Conservation (phyloP, 2,888 invertebrate species). For the Melanostoma mellinum region DNA sequence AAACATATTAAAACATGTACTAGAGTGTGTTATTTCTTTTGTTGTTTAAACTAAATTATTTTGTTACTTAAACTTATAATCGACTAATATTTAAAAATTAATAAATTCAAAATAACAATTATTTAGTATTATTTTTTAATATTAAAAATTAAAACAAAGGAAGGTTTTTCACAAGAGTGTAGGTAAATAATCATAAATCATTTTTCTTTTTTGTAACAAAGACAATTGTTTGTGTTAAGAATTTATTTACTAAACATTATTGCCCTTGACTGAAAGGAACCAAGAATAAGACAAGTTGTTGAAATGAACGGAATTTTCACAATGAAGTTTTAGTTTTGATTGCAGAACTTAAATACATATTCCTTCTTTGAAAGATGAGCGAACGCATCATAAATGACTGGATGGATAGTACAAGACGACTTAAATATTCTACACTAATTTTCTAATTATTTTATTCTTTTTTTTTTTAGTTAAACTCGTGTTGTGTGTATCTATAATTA, state of each 20-base stretch:
- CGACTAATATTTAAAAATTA: constrained; percentile 54
- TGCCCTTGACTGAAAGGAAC: constrained; percentile 62
- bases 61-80: constrained; percentile 43
- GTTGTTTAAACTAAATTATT: not conserved
- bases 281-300: constrained; percentile 40
- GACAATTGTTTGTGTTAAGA: constrained; percentile 39
- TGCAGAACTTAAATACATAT: constrained; percentile 56
- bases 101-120: constrained; percentile 62
- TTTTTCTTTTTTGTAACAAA: constrained; percentile 51
- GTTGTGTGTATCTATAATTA: constrained; percentile 39
- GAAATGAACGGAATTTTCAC: constrained; percentile 31
- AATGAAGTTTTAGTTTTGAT: constrained; percentile 20
- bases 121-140: constrained; percentile 8
- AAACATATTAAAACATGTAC: constrained; percentile 9
- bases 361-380: constrained; percentile 68
- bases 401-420: constrained; percentile 72
- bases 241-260: constrained; percentile 16
- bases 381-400: constrained; percentile 69
- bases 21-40: constrained; percentile 14
- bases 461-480: constrained; percentile 31
- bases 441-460: constrained; percentile 44
- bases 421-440: constrained; percentile 63
- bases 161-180: constrained; percentile 20
- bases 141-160: constrained; percentile 12
- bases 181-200: not conserved